Evolutionary conservation across 64 coral and sea anemone species (phyloP), one percentile per base, ranked within the genome.

Genomic region (Montipora foliosa): DNA sequence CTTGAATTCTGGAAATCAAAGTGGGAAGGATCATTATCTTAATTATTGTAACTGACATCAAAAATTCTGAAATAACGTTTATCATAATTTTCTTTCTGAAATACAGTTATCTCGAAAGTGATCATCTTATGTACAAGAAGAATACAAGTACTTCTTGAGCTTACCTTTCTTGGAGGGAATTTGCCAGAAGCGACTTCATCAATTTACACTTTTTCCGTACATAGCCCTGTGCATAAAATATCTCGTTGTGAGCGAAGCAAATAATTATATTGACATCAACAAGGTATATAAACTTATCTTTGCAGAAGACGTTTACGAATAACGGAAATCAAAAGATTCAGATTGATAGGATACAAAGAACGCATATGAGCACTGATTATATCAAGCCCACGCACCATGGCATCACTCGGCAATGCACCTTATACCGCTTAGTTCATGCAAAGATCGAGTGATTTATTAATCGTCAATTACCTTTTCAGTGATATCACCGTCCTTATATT

Each of bases 401-500:
- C 37, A 37, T 37, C 37, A 37, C 37, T 37, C 37, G 37, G 37
- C 37, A 37, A 37, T 14, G 64, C 66, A 68, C 10, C 14, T 12
- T 1, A 5, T 2, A 16, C 5, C 0, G 14, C 17, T 17, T 17
- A 68, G 17, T 16, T 68, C 19, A 16, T 5, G 66, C 22, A 37
- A 24, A 37, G 73, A 75, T 75, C 74, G 74, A 37, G 3, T 12
- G 7, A 21, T 80, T 57, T 25, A 17, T 15, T 4, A 64, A 8
- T 51, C n/a, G 64, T 9, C 48, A 16, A 15, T 84, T 47, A 98
- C 96, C 96, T 98, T 98, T 82, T 89, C 88, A 4, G 96, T 98
- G 19, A 98, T 85, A 73, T 91, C 84, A 69, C 92, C 96, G 46
- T 98, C 96, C 1, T 89, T 82, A 44, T 95, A 89, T 62, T 98